Evolutionary conservation across 2,113 vertebrate species (phyloP), one percentile per base, ranked within the genome.

Genomic region (Microcebus griseorufus): DNA sequence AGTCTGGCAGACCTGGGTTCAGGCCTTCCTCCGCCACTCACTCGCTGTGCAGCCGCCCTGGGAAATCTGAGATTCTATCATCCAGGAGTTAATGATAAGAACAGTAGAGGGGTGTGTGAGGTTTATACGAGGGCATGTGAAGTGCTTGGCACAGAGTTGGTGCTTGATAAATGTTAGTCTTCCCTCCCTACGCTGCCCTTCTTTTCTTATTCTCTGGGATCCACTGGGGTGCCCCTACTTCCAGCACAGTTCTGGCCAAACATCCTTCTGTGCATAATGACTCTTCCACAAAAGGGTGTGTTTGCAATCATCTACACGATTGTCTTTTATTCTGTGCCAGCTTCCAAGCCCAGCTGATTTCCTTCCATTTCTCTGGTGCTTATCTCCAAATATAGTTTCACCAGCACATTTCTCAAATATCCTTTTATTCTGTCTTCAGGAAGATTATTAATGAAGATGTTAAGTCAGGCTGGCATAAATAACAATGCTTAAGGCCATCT

Each of bases 371-470:
- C 27, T 83, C 53, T 58, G 6, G n/a, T 72, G 45, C 23, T 91
- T 12, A 64, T 69, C 90, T 79, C 90, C 62, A 97, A 95, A 95
- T 90, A 81, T 37, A 62, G 90, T 88, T 85, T 92, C 64, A 62
- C 76, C 42, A 93, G 87, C 80, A 69, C n/a, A 70, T 72, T 86
- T 92, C 94, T 67, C 75, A 90, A 95, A 67, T 45, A 83, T 55
- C 82, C 53, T 93, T 76, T 78, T 37, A 60, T 73, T 93, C 88
- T 83, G 93, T 93, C 93, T 93, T 88, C 29, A 65, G 82, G 55
- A 82, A 97, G 53, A 95, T 96, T 76, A 92, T 79, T 97, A 95
- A 97, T 96, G 96, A 96, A 96, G 95, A 95, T 34, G 32, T 92
- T 90, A 96, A 97, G 83, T 96, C 75, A 88, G 90, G 39, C 80